Base-by-base conservation (phyloP, 2,797 vertebrate species). In the Acanthopagrus latus region DNA sequence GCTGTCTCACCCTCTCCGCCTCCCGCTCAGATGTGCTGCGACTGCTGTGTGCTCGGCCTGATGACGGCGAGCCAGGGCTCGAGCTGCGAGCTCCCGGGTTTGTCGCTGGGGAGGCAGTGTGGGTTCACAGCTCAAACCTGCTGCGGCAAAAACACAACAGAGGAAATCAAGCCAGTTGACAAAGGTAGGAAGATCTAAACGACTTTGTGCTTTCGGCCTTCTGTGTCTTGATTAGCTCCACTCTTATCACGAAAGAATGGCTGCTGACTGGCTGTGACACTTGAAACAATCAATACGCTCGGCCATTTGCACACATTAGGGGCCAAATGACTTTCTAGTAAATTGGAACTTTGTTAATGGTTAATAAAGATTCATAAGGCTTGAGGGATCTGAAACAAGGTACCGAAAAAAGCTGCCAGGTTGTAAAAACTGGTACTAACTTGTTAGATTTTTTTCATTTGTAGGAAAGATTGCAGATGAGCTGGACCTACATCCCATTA, bases 11-110 rank as follows among this genome's bases (percentile, higher is more conserved):
- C 18, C 41, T 64, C 55, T 64, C 38, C 21, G 29, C 59, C 13
- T 33, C 46, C 33, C 18, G 16, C 87, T 55, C 20, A 99, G 97
- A 91, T 84, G 17, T 99, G 97, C 48, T 99, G 97, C 74, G 94
- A 96, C 80, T 98, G 97, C 90, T 99, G 97, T 69, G 63, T 93
- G 78, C 93, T 99, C 74, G 97, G 97, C 2, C 89, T 92, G 64
- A 85, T 81, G 13, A 91, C 92, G 9, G 92, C 92, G 13, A 67
- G 80, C 18, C 89, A 80, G 78, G 94, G 88, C n/a, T 89, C 79
- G 71, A 92, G 82, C 88, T 99, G 97, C 70, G 93, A 96, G 17
- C 91, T 95, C 63, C 23, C 7, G 18, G 95, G 83, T 64, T 86
- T 95, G 7, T 88, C 93, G 73, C 86, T 96, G 13, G 96, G 94